phyloP scores from a whole-genome alignment of 2,797 vertebrate species.

The Merluccius polli region DNA sequence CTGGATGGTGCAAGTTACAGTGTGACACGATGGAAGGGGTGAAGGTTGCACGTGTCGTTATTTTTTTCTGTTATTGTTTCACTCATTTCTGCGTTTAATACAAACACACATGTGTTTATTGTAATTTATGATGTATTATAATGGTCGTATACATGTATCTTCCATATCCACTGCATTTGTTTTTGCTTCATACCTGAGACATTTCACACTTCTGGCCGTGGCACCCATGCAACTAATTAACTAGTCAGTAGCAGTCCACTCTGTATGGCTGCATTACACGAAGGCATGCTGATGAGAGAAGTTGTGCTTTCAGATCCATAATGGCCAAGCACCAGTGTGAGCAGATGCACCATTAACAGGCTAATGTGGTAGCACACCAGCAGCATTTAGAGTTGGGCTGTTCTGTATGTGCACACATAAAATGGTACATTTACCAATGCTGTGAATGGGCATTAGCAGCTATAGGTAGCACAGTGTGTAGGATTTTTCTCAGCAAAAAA shows the following conservation, averaged over 20 bases:
- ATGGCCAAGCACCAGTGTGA: slow-evolving; percentile 12
- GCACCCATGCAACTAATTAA: not conserved
- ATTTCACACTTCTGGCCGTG: not conserved
- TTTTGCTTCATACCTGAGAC: not conserved
- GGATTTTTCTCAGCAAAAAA: not conserved
- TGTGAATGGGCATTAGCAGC: slow-evolving; percentile 10
- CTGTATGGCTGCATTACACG: not conserved
- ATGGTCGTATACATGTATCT: not conserved
- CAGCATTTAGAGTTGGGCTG: not conserved
- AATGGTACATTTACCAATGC: slow-evolving; percentile 31
- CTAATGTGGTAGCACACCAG: slow-evolving; percentile 45
- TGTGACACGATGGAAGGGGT: not conserved
- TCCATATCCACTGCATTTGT: not conserved
- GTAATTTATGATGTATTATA: not conserved
- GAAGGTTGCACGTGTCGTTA: not conserved
- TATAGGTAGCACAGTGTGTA: not conserved
- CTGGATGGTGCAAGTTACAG: too few species aligned
- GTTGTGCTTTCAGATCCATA: slow-evolving; percentile 37
- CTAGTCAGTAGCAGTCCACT: not conserved
- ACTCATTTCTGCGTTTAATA: not conserved
- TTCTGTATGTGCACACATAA: slow-evolving; percentile 20
- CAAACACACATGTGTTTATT: not conserved
- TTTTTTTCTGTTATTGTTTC: not conserved
- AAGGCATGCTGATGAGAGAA: not conserved
- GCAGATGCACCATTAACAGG: slow-evolving; percentile 42